Evolutionary conservation across 2,113 vertebrate genomes (phyloP).

Genomic region (Panthera uncia): DNA sequence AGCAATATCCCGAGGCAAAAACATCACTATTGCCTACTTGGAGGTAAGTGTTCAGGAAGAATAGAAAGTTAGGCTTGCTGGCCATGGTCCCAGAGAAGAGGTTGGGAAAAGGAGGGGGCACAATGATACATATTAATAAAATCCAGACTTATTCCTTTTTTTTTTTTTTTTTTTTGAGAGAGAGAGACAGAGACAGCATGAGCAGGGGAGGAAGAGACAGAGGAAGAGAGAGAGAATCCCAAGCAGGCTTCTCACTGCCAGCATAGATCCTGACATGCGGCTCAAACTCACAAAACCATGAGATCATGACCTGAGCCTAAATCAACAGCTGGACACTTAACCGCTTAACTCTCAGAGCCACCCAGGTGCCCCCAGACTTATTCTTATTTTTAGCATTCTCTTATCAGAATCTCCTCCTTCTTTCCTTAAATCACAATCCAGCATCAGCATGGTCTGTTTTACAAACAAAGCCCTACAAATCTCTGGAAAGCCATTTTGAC

Average conservation of each 20-base stretch:
- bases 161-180: background rate
- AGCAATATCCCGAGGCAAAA: background rate
- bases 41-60: background rate
- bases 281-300: too few species aligned
- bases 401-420: background rate
- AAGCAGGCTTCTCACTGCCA: too few species aligned
- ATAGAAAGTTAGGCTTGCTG: background rate
- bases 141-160: background rate
- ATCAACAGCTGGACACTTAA: too few species aligned
- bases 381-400: background rate
- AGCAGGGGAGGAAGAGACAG: too few species aligned
- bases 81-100: background rate
- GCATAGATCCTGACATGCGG: too few species aligned
- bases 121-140: background rate
- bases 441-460: background rate
- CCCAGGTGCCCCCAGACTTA: background rate
- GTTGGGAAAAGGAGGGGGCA: fast-evolving
- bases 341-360: too few species aligned
- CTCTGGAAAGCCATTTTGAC: background rate
- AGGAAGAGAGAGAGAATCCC: too few species aligned
- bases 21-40: background rate
- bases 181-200: too few species aligned
- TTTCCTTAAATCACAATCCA: background rate
- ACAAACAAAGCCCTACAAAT: background rate
- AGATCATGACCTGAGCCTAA: too few species aligned